phyloP scores from a whole-genome alignment of 2,797 vertebrate species.

The Leucoraja ocellata region DNA sequence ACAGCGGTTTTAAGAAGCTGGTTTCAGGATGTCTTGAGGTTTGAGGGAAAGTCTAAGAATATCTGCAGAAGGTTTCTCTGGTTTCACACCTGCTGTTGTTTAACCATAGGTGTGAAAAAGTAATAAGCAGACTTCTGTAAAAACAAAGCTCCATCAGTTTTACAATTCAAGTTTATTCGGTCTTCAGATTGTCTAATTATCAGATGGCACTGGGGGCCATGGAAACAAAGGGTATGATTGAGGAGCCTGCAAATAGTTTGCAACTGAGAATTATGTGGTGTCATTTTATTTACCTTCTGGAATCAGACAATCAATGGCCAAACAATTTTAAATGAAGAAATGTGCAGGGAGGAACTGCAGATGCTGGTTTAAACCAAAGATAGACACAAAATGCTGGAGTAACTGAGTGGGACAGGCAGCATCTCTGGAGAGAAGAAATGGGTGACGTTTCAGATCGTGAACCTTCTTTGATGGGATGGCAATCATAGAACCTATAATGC shows the following conservation, averaged over 20 bases:
- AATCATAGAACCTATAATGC: background rate
- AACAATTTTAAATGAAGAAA: background rate
- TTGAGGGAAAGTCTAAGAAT: background rate
- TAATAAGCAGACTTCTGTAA: background rate
- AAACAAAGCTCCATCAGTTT: background rate
- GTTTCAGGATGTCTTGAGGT: background rate
- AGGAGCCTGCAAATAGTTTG: background rate
- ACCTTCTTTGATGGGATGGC: too few relatives aligned
- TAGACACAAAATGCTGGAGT: background rate
- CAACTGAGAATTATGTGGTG: background rate
- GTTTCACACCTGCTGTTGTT: background rate
- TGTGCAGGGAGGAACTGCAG: too few relatives aligned
- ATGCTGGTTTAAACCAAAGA: too few relatives aligned
- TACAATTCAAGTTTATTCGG: background rate
- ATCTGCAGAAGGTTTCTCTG: background rate
- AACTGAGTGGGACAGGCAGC: too few relatives aligned
- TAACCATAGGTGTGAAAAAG: background rate
- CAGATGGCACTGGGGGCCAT: background rate
- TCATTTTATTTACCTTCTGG: background rate
- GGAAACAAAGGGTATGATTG: background rate
- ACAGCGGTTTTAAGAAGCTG: background rate
- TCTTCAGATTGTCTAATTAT: background rate
- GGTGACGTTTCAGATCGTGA: too few relatives aligned
- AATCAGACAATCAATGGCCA: background rate
- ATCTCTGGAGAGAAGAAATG: too few relatives aligned